A percentile compares a stretch with the other conserved stretches of the same genome.
phyloP scores from a whole-genome alignment of 2,797 vertebrate species.

The Fratercula arctica region DNA sequence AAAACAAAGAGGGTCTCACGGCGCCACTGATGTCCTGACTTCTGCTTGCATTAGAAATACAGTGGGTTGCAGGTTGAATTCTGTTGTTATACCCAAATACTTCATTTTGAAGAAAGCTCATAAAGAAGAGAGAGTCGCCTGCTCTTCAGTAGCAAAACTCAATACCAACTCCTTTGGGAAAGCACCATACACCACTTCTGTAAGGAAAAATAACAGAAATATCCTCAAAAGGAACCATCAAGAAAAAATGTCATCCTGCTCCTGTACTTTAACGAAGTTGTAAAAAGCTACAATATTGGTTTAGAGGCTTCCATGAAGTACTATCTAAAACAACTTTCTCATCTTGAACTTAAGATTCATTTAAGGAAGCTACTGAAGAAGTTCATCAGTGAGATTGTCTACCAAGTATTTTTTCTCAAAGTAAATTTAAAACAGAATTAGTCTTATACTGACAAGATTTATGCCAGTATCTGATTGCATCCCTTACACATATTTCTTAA shows the following conservation, averaged over 20 bases:
- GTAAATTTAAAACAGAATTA: not conserved
- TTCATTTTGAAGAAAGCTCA: not conserved
- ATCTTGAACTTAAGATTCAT: not conserved
- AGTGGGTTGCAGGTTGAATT: not conserved
- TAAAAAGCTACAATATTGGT: not conserved
- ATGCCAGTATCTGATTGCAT: not conserved
- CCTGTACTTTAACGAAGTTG: not conserved
- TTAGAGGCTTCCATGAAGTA: not conserved
- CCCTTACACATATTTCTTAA: not conserved
- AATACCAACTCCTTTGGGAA: not conserved
- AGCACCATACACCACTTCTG: not conserved
- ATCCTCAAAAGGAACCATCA: not conserved
- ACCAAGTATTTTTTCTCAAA: not conserved
- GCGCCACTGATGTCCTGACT: fast-evolving
- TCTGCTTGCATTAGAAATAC: not conserved
- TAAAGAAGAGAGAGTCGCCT: not conserved
- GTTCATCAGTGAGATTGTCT: not conserved
- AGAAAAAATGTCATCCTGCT: not conserved
- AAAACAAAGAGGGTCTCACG: not conserved
- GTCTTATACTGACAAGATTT: not conserved
- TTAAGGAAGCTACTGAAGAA: not conserved
- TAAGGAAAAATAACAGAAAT: not conserved
- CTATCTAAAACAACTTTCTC: not conserved
- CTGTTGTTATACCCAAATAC: not conserved
- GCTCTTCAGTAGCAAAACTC: not conserved